Evolutionary conservation across 2,888 invertebrate species (phyloP), one percentile per base, ranked within the genome.

Genomic region (Hemaris fuciformis): DNA sequence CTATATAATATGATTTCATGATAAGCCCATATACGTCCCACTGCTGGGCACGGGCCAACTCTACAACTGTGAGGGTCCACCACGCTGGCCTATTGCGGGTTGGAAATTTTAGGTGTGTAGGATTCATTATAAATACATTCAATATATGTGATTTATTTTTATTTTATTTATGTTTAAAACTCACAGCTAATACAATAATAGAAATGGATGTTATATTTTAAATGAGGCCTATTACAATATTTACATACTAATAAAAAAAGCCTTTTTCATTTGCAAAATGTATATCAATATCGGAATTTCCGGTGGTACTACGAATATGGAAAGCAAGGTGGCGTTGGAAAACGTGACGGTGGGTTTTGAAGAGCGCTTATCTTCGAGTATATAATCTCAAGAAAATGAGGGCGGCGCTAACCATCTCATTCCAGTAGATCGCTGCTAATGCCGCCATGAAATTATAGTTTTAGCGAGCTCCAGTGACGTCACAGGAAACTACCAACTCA

Each of bases 331-430:
- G 2, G 46, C 8, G 31, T 27, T 53, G 7, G 27, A 27, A 31
- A 31, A 31, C 53, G 10, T 53, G n/a, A 8, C 31, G 48, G 31
- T 18, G 25, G 18, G 25, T 38, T 38, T n/a, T n/a, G 13, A 38
- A 3, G 4, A 1, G 4, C 53, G 27, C 27, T 43, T 43, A 43
- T 43, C 18, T 31, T 3, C 3, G n/a, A 38, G 38, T n/a, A 53
- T 53, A 31, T 53, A 53, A 53, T 53, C 53, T 53, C 31, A 31
- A 53, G 53, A 53, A 45, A 31, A 53, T 31, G 53, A 53, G 27
- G 27, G 27, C 53, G 15, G n/a, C 48, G 15, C 15, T n/a, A 27
- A n/a, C 15, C 48, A 3, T 18, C 53, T 53, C 18, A 53, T 27
- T 31, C 27, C 18, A 18, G 31, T 18, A 27, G 53, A 27, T 53